Conservation (phyloP, 2,113 vertebrate species). For the Microtus ochrogaster region DNA sequence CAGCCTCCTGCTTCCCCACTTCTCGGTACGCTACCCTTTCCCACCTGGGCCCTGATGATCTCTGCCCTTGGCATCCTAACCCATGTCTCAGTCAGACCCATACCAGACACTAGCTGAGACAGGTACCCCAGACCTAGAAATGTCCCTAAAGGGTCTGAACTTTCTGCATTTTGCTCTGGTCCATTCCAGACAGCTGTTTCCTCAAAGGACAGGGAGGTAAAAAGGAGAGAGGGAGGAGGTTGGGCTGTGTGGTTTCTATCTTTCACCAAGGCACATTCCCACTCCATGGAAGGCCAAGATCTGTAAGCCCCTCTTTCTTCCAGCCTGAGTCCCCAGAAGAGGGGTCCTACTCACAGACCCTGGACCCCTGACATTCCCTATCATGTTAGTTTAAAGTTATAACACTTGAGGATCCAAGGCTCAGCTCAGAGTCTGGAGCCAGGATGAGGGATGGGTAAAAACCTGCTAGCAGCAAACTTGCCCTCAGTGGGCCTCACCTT, state of each 20-base stretch:
- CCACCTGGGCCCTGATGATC: neutral
- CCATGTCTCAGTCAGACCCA: neutral
- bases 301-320: neutral
- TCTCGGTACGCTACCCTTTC: neutral
- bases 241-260: neutral
- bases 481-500: slow-evolving; percentile 86
- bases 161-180: neutral
- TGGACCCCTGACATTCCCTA: neutral
- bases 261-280: neutral
- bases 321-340: neutral
- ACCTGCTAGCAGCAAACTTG: neutral
- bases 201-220: neutral
- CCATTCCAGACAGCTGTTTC: neutral
- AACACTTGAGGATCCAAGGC: neutral
- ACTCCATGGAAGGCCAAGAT: neutral
- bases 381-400: neutral
- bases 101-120: neutral
- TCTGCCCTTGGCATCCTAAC: rapidly evolving
- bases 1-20: neutral
- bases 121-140: neutral
- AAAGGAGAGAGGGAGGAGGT: neutral
- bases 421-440: neutral
- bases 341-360: neutral
- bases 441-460: neutral
- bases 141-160: neutral